These are phyloP conservation scores for Drosophila sulfurigaster DNA, from an alignment of 1,140 invertebrate genomes.

Conservation along the genomic window DNA sequence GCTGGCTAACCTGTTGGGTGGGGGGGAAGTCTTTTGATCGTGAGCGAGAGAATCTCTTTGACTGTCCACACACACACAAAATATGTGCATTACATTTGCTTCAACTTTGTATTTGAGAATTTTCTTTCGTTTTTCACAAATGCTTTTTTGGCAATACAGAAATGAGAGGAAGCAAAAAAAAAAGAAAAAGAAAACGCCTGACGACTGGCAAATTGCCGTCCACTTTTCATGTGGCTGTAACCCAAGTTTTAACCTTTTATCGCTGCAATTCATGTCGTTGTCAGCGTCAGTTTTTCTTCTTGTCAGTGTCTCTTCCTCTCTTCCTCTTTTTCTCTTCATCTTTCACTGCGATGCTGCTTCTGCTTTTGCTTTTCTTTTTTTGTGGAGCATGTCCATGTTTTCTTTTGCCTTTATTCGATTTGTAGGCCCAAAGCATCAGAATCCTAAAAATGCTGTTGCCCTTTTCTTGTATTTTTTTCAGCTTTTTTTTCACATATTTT, in stretches of 20 bases:
- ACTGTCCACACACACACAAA: slow-evolving; percentile 3
- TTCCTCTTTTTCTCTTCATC: slow-evolving; percentile 2
- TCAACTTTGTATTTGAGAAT: not conserved
- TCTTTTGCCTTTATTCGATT: slow-evolving; percentile 51
- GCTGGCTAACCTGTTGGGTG: no score
- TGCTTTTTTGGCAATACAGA: slow-evolving; percentile 5
- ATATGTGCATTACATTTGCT: slow-evolving; percentile 19
- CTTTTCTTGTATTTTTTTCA: slow-evolving; percentile 31
- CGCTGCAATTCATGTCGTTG: slow-evolving; percentile 53
- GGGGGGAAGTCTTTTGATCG: slow-evolving; percentile 12
- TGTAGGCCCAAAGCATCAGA: slow-evolving; percentile 65
- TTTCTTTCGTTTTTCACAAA: not conserved
- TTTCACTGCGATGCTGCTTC: not conserved
- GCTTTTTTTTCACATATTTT: slow-evolving; percentile 10
- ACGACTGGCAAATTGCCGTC: slow-evolving; percentile 66
- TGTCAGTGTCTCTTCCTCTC: slow-evolving; percentile 6
- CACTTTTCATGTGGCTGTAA: slow-evolving; percentile 68
- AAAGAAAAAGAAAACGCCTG: slow-evolving; percentile 7
- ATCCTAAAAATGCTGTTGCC: slow-evolving; percentile 71
- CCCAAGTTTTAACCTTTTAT: slow-evolving; percentile 48
- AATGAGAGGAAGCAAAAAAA: not conserved
- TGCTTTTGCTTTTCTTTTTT: slow-evolving; percentile 8
- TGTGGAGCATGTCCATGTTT: slow-evolving; percentile 40
- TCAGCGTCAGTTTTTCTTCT: slow-evolving; percentile 37
- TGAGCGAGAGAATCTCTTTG: slow-evolving; percentile 13